Base-by-base conservation (phyloP, 2,888 invertebrate genomes). In the Barypeithes pellucidus region DNA sequence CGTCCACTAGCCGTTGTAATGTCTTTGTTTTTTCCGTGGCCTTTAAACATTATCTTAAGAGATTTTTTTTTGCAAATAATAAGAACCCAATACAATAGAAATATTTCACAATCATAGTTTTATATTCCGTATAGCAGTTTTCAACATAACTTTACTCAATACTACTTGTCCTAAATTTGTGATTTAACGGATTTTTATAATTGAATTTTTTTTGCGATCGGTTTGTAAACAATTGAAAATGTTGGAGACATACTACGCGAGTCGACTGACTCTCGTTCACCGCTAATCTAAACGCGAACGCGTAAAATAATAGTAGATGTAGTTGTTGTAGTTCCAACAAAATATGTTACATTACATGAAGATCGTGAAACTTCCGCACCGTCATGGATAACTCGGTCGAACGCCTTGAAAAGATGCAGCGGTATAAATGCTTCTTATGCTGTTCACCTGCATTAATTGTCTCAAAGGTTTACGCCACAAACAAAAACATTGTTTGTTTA, bases 121-220 rank as follows among this genome's bases (percentile, higher is more conserved):
- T 22, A 45, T 67, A 47, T 67, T 47, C 41, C 60, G 43, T 54
- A 67, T n/a, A 60, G 33, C 41, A 47, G 9, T 45, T 67, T 67
- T 60, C 67, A 60, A 60, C 50, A 47, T 47, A 45, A 60, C 36
- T 57, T 57, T 67, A 14, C 59, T 33, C 39, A 67, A 67, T 57
- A 47, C 47, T 8, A 47, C 60, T 60, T 69, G 69, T 62, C 69
- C 69, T 54, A 61, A 69, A 69, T 69, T 61, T 22, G 45, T 41
- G 41, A 69, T 69, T 69, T 69, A 50, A 69, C 69, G 69, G 69
- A 69, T 62, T 69, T 67, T 69, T 61, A 41, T 69, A 69, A 69
- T 62, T 52, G 61, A 50, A 60, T 61, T 69, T 69, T 68, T 68
- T 69, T 62, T 41, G 36, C 52, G n/a, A 52, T 69, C 36, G 61